Conservation (phyloP, 2,797 vertebrate species). For the Gorsachius magnificus region DNA sequence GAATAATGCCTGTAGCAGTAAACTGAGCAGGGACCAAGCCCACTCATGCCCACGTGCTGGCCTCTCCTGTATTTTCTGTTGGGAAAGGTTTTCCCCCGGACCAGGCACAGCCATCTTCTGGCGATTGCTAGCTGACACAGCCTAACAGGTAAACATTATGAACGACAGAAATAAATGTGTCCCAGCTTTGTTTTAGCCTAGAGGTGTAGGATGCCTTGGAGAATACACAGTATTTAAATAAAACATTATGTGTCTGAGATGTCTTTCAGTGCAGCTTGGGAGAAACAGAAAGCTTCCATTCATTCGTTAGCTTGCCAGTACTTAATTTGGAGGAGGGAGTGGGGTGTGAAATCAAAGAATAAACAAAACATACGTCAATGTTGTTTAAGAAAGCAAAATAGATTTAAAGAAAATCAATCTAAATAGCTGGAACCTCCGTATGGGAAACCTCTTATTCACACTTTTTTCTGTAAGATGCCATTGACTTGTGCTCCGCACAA, state of each 20-base stretch:
- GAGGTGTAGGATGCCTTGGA: background rate
- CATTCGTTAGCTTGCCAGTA: background rate
- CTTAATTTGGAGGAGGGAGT: background rate
- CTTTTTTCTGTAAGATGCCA: background rate
- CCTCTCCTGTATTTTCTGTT: background rate
- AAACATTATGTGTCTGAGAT: background rate
- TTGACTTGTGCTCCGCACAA: background rate
- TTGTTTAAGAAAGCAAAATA: background rate
- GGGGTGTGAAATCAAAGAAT: background rate
- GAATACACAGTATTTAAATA: background rate
- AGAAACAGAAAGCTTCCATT: background rate
- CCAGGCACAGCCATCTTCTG: too few relatives aligned
- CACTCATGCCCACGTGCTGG: fast-evolving
- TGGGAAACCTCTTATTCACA: background rate
- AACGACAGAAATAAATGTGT: background rate
- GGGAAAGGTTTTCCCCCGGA: background rate
- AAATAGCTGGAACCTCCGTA: background rate
- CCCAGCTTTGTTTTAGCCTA: background rate
- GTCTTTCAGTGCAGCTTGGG: background rate
- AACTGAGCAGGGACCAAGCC: background rate
- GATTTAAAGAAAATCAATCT: background rate
- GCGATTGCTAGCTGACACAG: background rate
- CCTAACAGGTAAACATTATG: background rate
- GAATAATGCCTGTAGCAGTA: background rate
- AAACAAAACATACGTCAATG: background rate